phyloP scores from a whole-genome alignment of 1,140 invertebrate species.

The Melitaea cinxia region DNA sequence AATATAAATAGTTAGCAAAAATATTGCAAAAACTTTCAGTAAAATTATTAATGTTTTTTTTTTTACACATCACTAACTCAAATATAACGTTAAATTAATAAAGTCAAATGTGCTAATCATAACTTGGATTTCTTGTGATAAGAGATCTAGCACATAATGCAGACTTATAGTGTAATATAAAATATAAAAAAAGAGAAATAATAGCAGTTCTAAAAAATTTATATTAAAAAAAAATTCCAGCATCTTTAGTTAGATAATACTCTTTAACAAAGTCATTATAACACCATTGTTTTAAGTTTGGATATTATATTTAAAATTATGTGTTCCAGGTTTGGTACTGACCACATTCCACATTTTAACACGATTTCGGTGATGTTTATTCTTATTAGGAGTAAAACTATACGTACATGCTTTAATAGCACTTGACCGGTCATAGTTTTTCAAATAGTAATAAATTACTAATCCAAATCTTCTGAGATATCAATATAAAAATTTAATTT shows the following conservation, averaged over 20 bases:
- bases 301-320: conserved; percentile 36
- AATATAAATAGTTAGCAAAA: too few species aligned
- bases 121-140: too few species aligned
- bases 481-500: neutral
- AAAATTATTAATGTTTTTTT: too few species aligned
- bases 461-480: neutral
- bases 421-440: conserved; percentile 4
- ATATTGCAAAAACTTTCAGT: too few species aligned
- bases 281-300: conserved; percentile 23
- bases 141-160: too few species aligned
- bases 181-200: too few species aligned
- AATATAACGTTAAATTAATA: too few species aligned
- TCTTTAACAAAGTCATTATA: neutral
- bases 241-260: neutral
- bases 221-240: too few species aligned
- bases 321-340: conserved; percentile 47
- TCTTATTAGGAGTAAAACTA: conserved; percentile 3
- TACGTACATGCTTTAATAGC: conserved; percentile 13
- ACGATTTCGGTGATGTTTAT: conserved; percentile 31
- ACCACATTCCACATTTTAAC: conserved; percentile 42
- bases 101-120: too few species aligned
- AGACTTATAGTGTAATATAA: too few species aligned
- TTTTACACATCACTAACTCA: too few species aligned
- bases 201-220: too few species aligned
- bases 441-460: conserved; percentile 4